Evolutionary conservation across 1,140 invertebrate genomes (phyloP), one percentile per base, ranked within the genome.

Genomic region (Cotesia chilonis): DNA sequence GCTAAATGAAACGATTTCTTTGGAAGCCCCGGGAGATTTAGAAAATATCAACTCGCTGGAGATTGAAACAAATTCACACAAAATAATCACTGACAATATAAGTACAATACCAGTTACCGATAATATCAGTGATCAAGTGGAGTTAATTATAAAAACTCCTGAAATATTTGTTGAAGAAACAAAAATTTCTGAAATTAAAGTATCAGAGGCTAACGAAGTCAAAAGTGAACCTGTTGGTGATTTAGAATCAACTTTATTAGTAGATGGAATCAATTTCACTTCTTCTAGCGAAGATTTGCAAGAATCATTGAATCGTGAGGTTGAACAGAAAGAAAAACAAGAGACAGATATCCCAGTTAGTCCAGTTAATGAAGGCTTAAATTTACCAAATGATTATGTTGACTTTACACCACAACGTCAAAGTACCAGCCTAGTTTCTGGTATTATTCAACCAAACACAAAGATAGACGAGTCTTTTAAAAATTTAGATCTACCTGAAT

Each of bases 381-480:
- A 64, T 3, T 66, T 71, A 61, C 55, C 37, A 3, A 79, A 83
- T 10, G 68, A 73, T 3, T 85, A 83, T 64, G 61, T 73, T 10
- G 67, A 78, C 1, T 84, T 84, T 37, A 75, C 79, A 28, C 83
- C 84, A 20, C 76, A 82, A 12, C 73, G 79, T 35, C 82, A 84
- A 61, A 84, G 82, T 47, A 83, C 83, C 3, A 60, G 73, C 5
- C 72, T 84, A 41, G 35, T 38, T 69, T 6, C 14, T 60, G 14
- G 17, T 37, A 28, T 37, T 69, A 1, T 37, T 9, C 3, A 68
- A 68, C n/a, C 9, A 1, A 57, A 57, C 37, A 37, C 12, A 41
- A n/a, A 38, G 12, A 28, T 37, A 38, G 52, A 68, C 37, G n/a
- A 54, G 10, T 37, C 35, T 36, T 12, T 12, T 4, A 41, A 65